Percentiles rank a stretch among this genome's conserved stretches.
Evolutionary conservation across 2,797 vertebrate genomes (phyloP).

Genomic region (Serranus cabrilla): DNA sequence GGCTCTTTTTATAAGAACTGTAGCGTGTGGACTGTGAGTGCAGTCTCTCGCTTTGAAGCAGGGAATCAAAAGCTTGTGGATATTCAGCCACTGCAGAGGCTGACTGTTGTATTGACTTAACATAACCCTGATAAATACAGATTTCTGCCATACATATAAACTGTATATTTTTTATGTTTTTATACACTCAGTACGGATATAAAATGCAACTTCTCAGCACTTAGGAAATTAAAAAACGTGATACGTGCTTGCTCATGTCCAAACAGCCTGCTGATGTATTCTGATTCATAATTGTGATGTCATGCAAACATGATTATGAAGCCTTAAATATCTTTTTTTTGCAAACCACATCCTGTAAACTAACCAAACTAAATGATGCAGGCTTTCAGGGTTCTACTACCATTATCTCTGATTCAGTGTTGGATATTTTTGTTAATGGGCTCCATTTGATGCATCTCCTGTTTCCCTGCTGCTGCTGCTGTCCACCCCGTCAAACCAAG

Average conservation of each 20-base stretch:
- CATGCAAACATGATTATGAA: slow-evolving; percentile 37
- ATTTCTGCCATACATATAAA: slow-evolving; percentile 16
- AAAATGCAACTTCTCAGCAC: slow-evolving; percentile 18
- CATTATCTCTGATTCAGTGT: slow-evolving; percentile 29
- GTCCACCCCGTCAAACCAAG: slow-evolving; percentile 34
- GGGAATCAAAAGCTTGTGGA: slow-evolving; percentile 70
- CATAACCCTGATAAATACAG: slow-evolving; percentile 55
- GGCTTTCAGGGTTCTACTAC: not conserved
- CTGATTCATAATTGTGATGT: slow-evolving; percentile 43
- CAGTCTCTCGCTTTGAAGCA: slow-evolving; percentile 67
- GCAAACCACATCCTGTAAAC: slow-evolving; percentile 22
- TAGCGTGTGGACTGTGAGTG: slow-evolving; percentile 52
- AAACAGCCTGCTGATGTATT: slow-evolving; percentile 47
- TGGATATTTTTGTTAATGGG: slow-evolving; percentile 23
- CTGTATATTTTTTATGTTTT: not conserved
- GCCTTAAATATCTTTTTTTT: slow-evolving; percentile 22
- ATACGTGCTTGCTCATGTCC: slow-evolving; percentile 38
- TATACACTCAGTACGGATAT: not conserved
- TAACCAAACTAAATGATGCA: slow-evolving; percentile 19
- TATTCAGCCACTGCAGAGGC: slow-evolving; percentile 64
- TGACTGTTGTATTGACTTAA: slow-evolving; percentile 71
- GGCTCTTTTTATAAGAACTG: slow-evolving; percentile 59
- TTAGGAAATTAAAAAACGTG: slow-evolving; percentile 15
- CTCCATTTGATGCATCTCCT: slow-evolving; percentile 23
- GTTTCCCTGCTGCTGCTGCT: slow-evolving; percentile 7